A percentile compares a stretch with the other conserved stretches of the same genome.
phyloP scores from a whole-genome alignment of 2,888 invertebrate species.

The Drosophila mayaguana region DNA sequence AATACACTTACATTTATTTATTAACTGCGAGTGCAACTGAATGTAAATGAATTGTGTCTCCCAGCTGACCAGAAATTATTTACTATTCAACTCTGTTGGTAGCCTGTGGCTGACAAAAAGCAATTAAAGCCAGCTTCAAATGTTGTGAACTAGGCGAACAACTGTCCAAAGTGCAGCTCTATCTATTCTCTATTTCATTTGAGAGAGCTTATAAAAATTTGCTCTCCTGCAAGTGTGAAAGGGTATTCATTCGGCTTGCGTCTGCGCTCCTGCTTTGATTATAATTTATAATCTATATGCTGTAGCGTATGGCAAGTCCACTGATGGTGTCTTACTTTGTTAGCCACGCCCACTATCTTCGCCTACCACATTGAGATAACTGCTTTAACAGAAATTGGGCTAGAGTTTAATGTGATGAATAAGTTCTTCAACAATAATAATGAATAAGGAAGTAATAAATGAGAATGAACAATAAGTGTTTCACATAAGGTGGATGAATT shows the following conservation, averaged over 20 bases:
- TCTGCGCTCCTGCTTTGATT: background rate
- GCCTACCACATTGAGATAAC: background rate
- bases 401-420: background rate
- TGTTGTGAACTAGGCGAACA: background rate
- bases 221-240: background rate
- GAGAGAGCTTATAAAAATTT: too few species aligned
- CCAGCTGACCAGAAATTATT: background rate
- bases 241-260: background rate
- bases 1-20: slow-evolving; percentile 36
- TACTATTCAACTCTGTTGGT: background rate
- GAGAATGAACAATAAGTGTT: too few species aligned
- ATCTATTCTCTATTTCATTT: too few species aligned
- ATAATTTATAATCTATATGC: background rate
- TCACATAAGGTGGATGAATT: too few species aligned
- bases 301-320: too few species aligned
- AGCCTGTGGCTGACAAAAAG: background rate
- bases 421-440: too few species aligned
- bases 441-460: too few species aligned
- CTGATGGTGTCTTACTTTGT: background rate
- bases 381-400: background rate
- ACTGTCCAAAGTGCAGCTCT: background rate
- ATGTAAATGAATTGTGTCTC: slow-evolving; percentile 38
- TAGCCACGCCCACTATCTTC: background rate
- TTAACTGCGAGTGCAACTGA: slow-evolving; percentile 32
- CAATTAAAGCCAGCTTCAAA: background rate